These are phyloP conservation scores for Lagenorhynchus albirostris DNA, from an alignment of 2,113 vertebrate genomes.

Conservation along the genomic window DNA sequence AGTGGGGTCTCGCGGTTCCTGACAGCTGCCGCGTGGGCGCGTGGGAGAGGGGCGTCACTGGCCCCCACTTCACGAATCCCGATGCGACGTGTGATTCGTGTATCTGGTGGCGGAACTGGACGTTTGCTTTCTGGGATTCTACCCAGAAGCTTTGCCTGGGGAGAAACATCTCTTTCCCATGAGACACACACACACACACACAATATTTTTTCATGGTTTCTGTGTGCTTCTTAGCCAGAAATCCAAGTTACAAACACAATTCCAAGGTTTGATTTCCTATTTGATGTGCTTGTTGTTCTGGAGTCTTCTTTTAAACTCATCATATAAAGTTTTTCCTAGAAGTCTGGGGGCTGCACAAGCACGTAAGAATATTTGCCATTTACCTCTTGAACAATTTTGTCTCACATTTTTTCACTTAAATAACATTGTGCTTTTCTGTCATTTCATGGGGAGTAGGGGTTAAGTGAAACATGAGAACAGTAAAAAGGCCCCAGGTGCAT, in stretches of 20 bases:
- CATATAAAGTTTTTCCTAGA: background rate
- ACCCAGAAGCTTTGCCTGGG: background rate
- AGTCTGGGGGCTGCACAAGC: background rate
- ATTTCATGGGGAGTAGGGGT: background rate
- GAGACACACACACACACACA: background rate
- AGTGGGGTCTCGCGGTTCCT: background rate
- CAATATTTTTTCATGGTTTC: background rate
- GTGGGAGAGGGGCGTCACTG: accelerated
- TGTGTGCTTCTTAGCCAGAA: background rate
- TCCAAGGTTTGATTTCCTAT: background rate
- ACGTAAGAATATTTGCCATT: background rate
- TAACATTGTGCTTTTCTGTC: background rate
- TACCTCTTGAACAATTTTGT: background rate
- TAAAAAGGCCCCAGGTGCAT: background rate
- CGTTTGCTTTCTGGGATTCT: background rate
- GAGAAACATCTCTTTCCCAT: background rate
- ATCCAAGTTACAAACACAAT: background rate
- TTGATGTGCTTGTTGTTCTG: background rate
- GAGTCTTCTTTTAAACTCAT: background rate
- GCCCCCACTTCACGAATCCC: accelerated
- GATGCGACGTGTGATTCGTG: accelerated
- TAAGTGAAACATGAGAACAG: background rate
- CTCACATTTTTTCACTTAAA: background rate
- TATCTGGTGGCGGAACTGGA: accelerated
- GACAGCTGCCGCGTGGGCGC: accelerated